These are phyloP conservation scores for Gymnopithys bicolor DNA, from an alignment of 2,797 vertebrate genomes.

Conservation along the genomic window DNA sequence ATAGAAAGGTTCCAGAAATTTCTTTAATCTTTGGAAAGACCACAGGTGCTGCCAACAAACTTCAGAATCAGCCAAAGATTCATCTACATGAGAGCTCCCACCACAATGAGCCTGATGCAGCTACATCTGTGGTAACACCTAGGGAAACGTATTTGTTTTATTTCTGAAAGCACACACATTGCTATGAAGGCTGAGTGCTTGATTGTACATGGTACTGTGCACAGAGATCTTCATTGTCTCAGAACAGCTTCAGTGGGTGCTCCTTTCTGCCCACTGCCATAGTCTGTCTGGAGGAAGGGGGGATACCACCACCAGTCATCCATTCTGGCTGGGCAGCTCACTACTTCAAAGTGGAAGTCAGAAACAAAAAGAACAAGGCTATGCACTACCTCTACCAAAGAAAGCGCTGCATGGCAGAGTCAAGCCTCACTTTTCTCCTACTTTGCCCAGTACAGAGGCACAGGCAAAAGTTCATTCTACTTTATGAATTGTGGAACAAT, in stretches of 20 bases:
- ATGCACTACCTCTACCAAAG: background rate
- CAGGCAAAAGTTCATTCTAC: background rate
- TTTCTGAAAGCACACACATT: background rate
- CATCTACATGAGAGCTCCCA: background rate
- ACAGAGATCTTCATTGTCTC: fast-evolving
- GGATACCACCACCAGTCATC: no score
- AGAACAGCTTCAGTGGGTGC: background rate
- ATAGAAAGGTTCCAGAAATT: background rate
- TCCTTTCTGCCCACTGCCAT: background rate
- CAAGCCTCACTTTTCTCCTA: background rate
- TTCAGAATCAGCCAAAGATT: background rate
- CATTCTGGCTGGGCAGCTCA: no score
- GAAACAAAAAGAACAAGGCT: background rate
- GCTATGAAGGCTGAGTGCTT: background rate
- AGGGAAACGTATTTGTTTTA: background rate
- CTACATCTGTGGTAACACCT: background rate
- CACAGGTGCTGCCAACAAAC: background rate
- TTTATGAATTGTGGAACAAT: background rate
- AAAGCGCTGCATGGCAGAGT: background rate
- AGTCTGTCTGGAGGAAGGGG: background rate
- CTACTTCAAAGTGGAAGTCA: background rate
- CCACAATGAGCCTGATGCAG: background rate
- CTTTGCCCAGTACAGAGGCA: background rate
- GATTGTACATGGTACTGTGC: fast-evolving
- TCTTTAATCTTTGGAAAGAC: background rate